Evolutionary conservation across 2,888 invertebrate species (phyloP).

Genomic region (Ophion obscuratus): DNA sequence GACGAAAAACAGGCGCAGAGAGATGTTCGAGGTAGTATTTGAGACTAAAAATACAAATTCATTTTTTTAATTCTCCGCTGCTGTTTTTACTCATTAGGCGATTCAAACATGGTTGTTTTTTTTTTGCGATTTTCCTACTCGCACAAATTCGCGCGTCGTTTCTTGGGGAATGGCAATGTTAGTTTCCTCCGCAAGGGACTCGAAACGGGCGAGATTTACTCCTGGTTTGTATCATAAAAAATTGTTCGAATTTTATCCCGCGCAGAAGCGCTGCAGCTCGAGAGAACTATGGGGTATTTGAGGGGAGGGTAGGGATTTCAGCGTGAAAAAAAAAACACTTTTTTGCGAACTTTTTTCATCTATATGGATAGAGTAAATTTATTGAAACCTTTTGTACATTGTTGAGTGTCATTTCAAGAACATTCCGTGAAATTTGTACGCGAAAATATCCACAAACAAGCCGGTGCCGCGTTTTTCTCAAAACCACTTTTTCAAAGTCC

Average conservation of each 20-base stretch:
- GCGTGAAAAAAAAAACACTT: no score
- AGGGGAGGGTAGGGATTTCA: no score
- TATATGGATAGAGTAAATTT: no score
- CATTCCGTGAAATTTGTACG: no score
- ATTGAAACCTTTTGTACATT: no score
- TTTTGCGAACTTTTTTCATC: no score
- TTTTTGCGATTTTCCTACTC: neutral
- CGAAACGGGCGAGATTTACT: neutral
- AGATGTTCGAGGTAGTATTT: neutral
- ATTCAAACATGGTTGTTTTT: neutral
- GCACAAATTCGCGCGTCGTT: neutral
- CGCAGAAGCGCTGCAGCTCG: no score
- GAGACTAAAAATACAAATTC: neutral
- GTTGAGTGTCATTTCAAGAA: no score
- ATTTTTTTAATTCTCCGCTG: neutral
- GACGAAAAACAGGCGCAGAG: neutral
- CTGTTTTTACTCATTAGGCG: neutral
- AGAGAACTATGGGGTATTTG: no score
- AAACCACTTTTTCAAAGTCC: no score
- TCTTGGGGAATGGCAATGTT: neutral
- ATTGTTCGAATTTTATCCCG: neutral
- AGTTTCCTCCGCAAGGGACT: neutral
- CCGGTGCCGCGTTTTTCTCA: no score
- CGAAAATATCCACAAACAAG: no score
- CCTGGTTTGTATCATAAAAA: neutral